Percentiles rank a stretch among this genome's conserved stretches.
Conservation (phyloP, 1,140 invertebrate genomes). For the Eupristina koningsbergeri region DNA sequence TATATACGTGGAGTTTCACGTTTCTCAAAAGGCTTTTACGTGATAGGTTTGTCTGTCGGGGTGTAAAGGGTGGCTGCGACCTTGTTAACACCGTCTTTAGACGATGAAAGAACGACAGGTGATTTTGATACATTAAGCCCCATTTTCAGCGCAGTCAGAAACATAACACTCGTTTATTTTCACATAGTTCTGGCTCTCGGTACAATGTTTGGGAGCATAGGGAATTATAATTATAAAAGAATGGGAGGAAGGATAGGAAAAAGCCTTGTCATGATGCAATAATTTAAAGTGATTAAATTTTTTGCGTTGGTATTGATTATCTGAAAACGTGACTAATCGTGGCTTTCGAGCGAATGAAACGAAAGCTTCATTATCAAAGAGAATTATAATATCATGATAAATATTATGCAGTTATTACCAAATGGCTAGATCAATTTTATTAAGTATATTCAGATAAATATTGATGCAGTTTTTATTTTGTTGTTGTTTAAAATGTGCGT, state of each 20-base stretch:
- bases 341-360: too few species aligned
- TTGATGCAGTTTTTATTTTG: neutral
- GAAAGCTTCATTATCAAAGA: too few species aligned
- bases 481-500: too few species aligned
- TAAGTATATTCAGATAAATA: neutral
- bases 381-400: too few species aligned
- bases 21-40: conserved; percentile 45
- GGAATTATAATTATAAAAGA: neutral
- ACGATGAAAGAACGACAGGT: neutral
- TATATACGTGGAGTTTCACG: neutral
- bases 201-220: neutral
- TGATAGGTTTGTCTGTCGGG: conserved; percentile 27
- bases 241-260: neutral
- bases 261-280: neutral
- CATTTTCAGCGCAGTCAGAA: neutral
- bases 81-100: neutral
- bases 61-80: too few species aligned
- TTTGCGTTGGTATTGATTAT: neutral
- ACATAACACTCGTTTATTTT: neutral
- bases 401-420: neutral
- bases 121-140: conserved; percentile 11
- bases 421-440: neutral
- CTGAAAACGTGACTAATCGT: neutral
- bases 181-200: too few species aligned
- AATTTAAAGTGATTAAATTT: neutral